Base-by-base conservation (phyloP, 1,140 invertebrate genomes). In the Yoshiicerus persimilis region DNA sequence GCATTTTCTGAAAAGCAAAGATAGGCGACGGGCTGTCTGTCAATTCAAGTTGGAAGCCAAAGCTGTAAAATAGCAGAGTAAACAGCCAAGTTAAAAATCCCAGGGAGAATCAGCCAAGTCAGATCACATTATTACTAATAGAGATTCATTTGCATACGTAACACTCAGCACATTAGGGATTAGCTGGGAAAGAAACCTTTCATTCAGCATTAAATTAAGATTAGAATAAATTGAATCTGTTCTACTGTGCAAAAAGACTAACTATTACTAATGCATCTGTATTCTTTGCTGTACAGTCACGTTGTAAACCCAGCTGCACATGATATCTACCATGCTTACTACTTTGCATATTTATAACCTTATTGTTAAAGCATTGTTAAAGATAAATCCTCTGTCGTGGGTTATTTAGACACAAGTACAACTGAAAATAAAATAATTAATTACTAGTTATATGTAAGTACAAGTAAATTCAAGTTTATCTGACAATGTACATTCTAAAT, bases 21-120 rank as follows among this genome's bases (percentile, higher is more conserved):
- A 10, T 36, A 36, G 75, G 75, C 75, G 75, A 80, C 75, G 75
- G 32, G 75, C 75, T 80, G 75, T 80, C 75, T 80, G 75, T 80
- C 75, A 80, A 80, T 80, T 36, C 75, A 38, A 80, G 20, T 38
- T 80, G 32, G 32, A 80, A 80, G 75, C 16, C 75, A 80, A 80
- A 36, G 75, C 75, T n/a, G 38, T 80, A 80, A 80, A 80, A 80
- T 80, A 80, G 32, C 47, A 56, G n/a, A 56, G 47, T 56, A 56
- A 56, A 56, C 47, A 56, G 47, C 6, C 47, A n/a, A 56, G 47
- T 56, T n/a, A 56, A 56, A 56, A 56, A 56, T 56, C 47, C 47
- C 47, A 56, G 47, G 47, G 47, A 56, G 47, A 56, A 56, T 56
- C 20, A 56, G 47, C n/a, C 47, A 56, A 56, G 47, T 56, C 47